Percentiles rank a stretch among this genome's conserved stretches.
phyloP scores from a whole-genome alignment of 1,140 invertebrate genomes.

The Atta cephalotes region DNA sequence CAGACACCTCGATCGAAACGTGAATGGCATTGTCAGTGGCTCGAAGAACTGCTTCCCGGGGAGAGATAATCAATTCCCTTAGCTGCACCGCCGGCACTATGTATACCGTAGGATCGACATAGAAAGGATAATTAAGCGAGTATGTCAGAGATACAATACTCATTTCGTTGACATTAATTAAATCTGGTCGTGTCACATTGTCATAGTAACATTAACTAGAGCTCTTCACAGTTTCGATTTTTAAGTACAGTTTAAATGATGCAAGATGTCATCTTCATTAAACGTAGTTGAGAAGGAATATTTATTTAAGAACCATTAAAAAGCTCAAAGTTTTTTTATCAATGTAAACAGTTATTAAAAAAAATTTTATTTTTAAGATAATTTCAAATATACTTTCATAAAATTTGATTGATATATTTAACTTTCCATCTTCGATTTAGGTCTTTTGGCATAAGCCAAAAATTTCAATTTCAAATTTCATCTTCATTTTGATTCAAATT shows the following conservation, averaged over 20 bases:
- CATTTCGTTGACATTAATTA: slow-evolving; percentile 59
- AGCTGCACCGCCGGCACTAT: slow-evolving; percentile 37
- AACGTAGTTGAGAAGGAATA: not conserved
- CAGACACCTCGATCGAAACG: slow-evolving; percentile 69
- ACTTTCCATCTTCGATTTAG: no score
- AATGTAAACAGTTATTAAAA: not conserved
- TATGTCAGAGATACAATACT: slow-evolving; percentile 43
- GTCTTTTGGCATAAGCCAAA: no score
- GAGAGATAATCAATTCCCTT: slow-evolving; percentile 67
- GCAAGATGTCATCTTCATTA: not conserved
- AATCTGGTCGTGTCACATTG: slow-evolving; percentile 20
- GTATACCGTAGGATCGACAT: slow-evolving; percentile 58
- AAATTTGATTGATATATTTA: not conserved
- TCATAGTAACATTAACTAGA: slow-evolving; percentile 9
- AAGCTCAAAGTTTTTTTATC: not conserved
- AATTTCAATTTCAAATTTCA: no score
- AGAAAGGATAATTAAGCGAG: slow-evolving; percentile 65
- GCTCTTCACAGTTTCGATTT: slow-evolving; percentile 10
- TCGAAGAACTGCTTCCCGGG: slow-evolving; percentile 64
- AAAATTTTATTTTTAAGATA: not conserved
- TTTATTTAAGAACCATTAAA: not conserved
- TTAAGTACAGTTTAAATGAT: not conserved
- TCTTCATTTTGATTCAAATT: no score
- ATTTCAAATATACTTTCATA: not conserved
- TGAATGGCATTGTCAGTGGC: slow-evolving; percentile 69